These are phyloP conservation scores for Cinclus cinclus DNA, from an alignment of 2,113 vertebrate species.

Conservation along the genomic window DNA sequence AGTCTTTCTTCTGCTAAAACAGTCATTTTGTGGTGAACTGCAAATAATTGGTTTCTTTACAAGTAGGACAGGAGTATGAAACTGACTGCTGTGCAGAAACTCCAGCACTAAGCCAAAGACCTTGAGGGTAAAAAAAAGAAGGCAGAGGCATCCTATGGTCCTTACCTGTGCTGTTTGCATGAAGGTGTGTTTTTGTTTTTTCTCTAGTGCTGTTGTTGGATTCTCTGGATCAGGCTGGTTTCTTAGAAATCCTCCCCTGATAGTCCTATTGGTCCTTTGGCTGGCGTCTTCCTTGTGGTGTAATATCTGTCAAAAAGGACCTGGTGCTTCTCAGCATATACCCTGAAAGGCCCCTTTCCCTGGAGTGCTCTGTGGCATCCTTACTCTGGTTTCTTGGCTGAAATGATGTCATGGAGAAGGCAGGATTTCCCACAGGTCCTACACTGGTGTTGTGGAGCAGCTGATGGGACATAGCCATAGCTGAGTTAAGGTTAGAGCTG, in stretches of 20 bases:
- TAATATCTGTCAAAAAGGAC: background rate
- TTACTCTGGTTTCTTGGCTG: background rate
- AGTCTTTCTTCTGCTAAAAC: background rate
- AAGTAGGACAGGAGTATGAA: background rate
- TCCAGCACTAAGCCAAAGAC: background rate
- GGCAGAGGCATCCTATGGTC: background rate
- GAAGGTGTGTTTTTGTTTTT: background rate
- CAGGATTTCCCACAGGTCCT: background rate
- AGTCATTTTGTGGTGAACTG: background rate
- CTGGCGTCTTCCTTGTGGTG: background rate
- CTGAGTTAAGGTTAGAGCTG: background rate
- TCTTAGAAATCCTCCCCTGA: background rate
- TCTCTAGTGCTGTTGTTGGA: background rate
- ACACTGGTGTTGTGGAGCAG: background rate
- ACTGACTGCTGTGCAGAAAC: background rate
- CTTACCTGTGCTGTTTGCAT: background rate
- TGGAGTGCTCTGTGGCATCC: background rate
- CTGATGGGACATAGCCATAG: background rate
- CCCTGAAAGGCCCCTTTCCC: accelerated
- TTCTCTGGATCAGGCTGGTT: background rate
- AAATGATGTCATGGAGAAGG: background rate
- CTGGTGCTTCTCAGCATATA: background rate
- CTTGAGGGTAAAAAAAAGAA: background rate
- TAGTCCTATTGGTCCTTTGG: background rate
- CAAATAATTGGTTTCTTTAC: background rate